Base-by-base conservation (phyloP, 2,888 invertebrate species). In the Drosophila meridionalis region DNA sequence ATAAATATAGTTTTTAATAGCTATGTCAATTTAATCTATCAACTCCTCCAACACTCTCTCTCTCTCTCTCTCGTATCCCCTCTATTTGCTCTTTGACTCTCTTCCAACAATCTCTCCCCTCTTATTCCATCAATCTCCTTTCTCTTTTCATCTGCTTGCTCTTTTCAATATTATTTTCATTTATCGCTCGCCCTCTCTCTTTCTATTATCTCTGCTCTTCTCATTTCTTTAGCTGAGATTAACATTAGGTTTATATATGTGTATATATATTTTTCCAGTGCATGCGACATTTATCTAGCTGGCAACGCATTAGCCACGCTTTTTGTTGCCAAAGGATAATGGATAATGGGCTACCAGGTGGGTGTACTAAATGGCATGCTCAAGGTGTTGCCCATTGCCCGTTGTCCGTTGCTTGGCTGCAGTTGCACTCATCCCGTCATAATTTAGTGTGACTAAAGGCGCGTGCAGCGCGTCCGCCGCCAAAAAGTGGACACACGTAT, bases 281-380 rank as follows among this genome's bases (percentile, higher is more conserved):
- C 74, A 74, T 73, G 83, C 69, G 88, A 87, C 85, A 87, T 87
- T 85, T 81, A 82, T 85, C 86, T 81, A 71, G 85, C 69, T 68
- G 71, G 73, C 76, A 66, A 69, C 47, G 50, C n/a, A 62, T 85
- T 85, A 65, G 79, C 34, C 68, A 82, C 74, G 87, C 83, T 75
- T 79, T 71, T 85, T 81, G 83, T 78, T 81, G 76, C 57, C 77
- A 72, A 81, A 83, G 85, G 86, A 87, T 85, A 87, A 87, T 87
- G 85, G 85, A 87, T 85, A 87, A 87, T 87, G 86, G 86, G 72
- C 83, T 76, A 65, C 86, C 86, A 83, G 88, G 85, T 85, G 88
- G 85, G 85, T 70, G 85, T 70, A 74, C 73, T 75, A 63, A 83
- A 67, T 66, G 83, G 72, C 69, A 9, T 20, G 82, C 58, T 73